phyloP scores from a whole-genome alignment of 2,888 invertebrate genomes.

The Axea sp. region DNA sequence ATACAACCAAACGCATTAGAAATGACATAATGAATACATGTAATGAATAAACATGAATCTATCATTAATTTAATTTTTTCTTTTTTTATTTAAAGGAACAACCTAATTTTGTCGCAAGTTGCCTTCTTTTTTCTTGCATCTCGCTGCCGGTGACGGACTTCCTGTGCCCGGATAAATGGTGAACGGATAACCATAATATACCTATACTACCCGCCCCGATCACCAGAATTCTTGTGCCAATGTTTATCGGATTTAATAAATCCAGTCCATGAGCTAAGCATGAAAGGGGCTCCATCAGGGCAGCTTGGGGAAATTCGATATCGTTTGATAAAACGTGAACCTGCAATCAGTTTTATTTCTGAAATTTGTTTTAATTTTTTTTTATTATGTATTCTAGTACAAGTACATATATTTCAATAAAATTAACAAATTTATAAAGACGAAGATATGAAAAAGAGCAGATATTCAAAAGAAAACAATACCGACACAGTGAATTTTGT shows the following conservation, averaged over 20 bases:
- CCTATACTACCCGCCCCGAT: conserved; percentile 88
- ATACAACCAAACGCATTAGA: no score
- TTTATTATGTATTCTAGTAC: background rate
- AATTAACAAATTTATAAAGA: no score
- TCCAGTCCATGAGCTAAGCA: conserved; percentile 87
- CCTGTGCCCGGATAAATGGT: conserved; percentile 85
- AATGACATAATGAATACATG: no score
- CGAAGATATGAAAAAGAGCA: no score
- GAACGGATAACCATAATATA: conserved; percentile 83
- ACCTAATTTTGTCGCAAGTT: conserved; percentile 72
- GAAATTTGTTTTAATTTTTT: no score
- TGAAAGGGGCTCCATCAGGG: conserved; percentile 85
- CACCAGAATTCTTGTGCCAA: conserved; percentile 84
- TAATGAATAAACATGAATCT: no score
- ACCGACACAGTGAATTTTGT: no score
- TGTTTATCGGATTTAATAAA: conserved; percentile 82
- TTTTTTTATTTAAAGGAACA: background rate
- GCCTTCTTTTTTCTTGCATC: conserved; percentile 80
- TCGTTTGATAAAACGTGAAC: conserved; percentile 71
- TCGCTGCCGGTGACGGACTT: conserved; percentile 85
- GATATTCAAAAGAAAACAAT: no score
- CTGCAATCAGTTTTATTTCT: conserved; percentile 58
- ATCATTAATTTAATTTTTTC: no score
- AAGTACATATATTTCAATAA: no score
- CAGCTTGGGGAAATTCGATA: conserved; percentile 80